Evolutionary conservation across 2,888 invertebrate genomes (phyloP).

Genomic region (Zaprionus lineosus): DNA sequence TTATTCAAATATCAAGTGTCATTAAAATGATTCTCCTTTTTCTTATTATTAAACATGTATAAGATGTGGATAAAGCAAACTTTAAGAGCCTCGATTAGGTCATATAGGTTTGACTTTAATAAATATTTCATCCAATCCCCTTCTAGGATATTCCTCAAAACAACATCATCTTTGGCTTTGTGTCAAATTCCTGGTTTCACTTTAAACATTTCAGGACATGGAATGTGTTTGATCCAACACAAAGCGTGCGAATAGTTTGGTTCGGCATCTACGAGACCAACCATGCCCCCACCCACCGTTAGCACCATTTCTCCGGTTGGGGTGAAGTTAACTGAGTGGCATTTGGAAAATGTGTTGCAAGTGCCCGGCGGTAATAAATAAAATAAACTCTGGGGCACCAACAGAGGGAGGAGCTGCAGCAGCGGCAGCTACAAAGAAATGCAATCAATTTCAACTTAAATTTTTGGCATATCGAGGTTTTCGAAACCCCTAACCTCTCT

Average conservation of each 20-base stretch:
- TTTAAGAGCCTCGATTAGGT: no score
- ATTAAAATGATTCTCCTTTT: no score
- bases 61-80: no score
- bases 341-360: constrained; percentile 66
- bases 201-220: constrained; percentile 38
- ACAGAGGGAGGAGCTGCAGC: constrained; percentile 7
- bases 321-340: constrained; percentile 44
- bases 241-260: constrained; percentile 71
- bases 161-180: constrained; percentile 15
- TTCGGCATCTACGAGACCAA: background rate
- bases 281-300: background rate
- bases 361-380: constrained; percentile 73
- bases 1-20: no score
- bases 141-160: background rate
- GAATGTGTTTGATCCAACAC: constrained; percentile 73
- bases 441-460: constrained; percentile 77
- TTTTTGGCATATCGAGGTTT: constrained; percentile 75
- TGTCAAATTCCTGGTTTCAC: constrained; percentile 12
- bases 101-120: no score
- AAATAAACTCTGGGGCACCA: constrained; percentile 52
- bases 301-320: background rate
- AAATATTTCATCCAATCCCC: no score
- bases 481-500: constrained; percentile 1
- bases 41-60: no score
- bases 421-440: constrained; percentile 68